phyloP scores from a whole-genome alignment of 30 jellyfish, hydroid and myxozoan genomes.

The Cassiopea andromeda region DNA sequence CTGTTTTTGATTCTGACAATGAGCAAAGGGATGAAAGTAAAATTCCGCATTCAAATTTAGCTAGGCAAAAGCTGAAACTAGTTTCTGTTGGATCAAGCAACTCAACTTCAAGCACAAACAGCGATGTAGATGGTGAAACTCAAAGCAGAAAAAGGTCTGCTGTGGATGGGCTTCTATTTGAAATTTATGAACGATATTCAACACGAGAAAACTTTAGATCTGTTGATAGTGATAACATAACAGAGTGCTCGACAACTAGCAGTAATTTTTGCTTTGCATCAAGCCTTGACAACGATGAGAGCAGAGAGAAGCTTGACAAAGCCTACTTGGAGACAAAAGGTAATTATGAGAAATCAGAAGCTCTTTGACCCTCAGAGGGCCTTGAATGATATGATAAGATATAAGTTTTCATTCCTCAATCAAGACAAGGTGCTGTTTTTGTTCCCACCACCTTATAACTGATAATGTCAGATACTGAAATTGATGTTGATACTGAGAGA shows the following conservation, averaged over 20 bases:
- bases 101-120: conserved; percentile 62
- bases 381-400: background rate
- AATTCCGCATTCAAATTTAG: background rate
- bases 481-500: no score
- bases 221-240: conserved; percentile 80
- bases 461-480: background rate
- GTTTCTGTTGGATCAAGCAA: conserved; percentile 48
- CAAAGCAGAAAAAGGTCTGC: conserved; percentile 76
- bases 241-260: conserved; percentile 88
- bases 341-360: background rate
- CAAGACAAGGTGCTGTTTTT: background rate
- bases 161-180: conserved; percentile 92
- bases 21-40: background rate
- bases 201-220: conserved; percentile 63
- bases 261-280: conserved; percentile 87
- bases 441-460: background rate
- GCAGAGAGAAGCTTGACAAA: conserved; percentile 71
- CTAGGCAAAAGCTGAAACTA: conserved; percentile 44
- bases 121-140: conserved; percentile 45
- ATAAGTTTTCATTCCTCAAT: background rate
- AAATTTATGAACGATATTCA: conserved; percentile 81
- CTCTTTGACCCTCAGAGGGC: background rate
- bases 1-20: conserved; percentile 26
- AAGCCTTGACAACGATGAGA: conserved; percentile 85
- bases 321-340: conserved; percentile 86